Percentiles rank a stretch among this genome's conserved stretches.
Conservation (phyloP, 2,797 vertebrate genomes). For the Clarias pachynema region DNA sequence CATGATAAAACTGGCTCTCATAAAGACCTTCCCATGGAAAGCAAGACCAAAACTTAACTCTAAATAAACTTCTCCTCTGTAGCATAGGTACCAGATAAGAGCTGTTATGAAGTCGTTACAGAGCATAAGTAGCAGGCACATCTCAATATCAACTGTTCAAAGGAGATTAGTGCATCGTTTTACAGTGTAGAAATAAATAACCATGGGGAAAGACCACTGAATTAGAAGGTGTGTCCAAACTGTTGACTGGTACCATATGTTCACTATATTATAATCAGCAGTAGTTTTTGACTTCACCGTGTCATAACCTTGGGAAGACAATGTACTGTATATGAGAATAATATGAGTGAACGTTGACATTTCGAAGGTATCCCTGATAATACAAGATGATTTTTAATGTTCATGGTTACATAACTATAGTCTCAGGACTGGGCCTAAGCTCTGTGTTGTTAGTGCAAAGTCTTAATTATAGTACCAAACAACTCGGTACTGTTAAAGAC, state of each 20-base stretch:
- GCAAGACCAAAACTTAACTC: too few relatives aligned
- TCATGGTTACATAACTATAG: slow-evolving; percentile 31
- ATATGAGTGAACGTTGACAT: slow-evolving; percentile 23
- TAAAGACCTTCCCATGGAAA: too few relatives aligned
- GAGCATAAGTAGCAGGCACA: too few relatives aligned
- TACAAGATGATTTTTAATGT: slow-evolving; percentile 11
- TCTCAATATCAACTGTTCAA: too few relatives aligned
- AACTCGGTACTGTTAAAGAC: slow-evolving; percentile 49
- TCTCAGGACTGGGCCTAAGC: slow-evolving; percentile 48
- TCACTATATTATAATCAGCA: slow-evolving; percentile 1
- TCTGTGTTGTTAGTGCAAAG: slow-evolving; percentile 47
- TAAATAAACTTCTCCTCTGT: too few relatives aligned
- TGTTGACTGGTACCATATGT: neutral
- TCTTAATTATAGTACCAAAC: slow-evolving; percentile 41
- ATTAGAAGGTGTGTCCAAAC: too few relatives aligned
- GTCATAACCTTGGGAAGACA: neutral
- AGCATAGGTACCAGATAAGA: too few relatives aligned
- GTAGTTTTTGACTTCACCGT: slow-evolving; percentile 15
- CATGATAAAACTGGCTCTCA: too few relatives aligned
- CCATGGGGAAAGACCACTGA: too few relatives aligned
- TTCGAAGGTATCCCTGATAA: slow-evolving; percentile 10
- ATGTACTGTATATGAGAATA: neutral
- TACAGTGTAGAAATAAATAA: too few relatives aligned
- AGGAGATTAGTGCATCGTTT: too few relatives aligned
- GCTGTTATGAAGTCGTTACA: too few relatives aligned